Evolutionary conservation across 2,113 vertebrate species (phyloP).

Genomic region (Myiopsitta monachus): DNA sequence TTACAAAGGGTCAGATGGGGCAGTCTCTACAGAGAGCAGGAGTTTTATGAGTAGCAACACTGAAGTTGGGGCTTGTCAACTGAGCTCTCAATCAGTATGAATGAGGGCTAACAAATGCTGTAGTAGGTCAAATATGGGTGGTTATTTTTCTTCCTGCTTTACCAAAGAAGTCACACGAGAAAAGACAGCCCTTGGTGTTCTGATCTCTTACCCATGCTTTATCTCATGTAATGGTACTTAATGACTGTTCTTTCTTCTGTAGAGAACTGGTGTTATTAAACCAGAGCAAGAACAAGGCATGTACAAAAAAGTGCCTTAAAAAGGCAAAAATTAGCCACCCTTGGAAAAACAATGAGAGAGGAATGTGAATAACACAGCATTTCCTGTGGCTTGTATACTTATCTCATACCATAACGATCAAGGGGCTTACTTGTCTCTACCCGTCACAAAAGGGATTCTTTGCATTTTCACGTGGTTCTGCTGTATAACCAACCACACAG

Average conservation of each 20-base stretch:
- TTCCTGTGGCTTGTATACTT: constrained; percentile 57
- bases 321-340: constrained; percentile 59
- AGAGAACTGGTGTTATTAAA: not conserved
- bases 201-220: not conserved
- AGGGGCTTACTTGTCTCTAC: constrained; percentile 53
- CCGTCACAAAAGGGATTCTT: constrained; percentile 67
- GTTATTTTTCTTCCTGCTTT: not conserved
- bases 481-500: constrained; percentile 20
- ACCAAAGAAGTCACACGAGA: not conserved
- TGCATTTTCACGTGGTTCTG: constrained; percentile 56
- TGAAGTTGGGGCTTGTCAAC: not conserved
- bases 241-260: not conserved
- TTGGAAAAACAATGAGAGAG: constrained; percentile 48
- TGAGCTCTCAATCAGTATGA: not conserved
- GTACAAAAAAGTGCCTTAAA: constrained; percentile 45
- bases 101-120: not conserved
- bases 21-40: not conserved
- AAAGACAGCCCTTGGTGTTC: not conserved
- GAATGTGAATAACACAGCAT: constrained; percentile 56
- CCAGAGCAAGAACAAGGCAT: not conserved
- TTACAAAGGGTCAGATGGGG: not conserved
- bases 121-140: not conserved
- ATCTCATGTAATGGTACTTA: not conserved
- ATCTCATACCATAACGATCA: constrained; percentile 39
- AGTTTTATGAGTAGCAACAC: not conserved